Conservation (phyloP, 2,113 vertebrate species). For the Chrysemys picta region DNA sequence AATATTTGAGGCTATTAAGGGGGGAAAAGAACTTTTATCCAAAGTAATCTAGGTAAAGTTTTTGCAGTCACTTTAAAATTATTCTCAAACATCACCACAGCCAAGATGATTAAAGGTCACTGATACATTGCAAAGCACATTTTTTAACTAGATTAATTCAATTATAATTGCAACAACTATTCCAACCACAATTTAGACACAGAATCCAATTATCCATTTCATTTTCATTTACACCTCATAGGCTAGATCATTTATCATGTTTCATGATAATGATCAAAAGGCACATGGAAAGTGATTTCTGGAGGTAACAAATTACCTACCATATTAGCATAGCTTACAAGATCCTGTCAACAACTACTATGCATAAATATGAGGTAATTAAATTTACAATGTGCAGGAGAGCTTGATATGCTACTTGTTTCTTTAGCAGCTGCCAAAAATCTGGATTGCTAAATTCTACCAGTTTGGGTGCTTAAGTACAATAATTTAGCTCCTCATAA, state of each 20-base stretch:
- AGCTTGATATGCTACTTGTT: constrained; percentile 73
- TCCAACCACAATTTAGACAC: constrained; percentile 79
- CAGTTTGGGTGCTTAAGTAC: constrained; percentile 64
- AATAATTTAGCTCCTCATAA: constrained; percentile 64
- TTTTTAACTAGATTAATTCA: constrained; percentile 74
- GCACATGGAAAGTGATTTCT: constrained; percentile 80
- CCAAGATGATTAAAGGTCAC: constrained; percentile 74
- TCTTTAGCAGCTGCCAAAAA: constrained; percentile 74
- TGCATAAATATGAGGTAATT: constrained; percentile 83
- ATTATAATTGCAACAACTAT: constrained; percentile 76
- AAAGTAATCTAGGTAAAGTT: constrained; percentile 32
- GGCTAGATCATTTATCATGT: constrained; percentile 83
- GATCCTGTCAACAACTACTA: constrained; percentile 80
- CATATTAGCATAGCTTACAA: constrained; percentile 82
- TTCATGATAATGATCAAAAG: constrained; percentile 83
- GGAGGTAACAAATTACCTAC: constrained; percentile 83
- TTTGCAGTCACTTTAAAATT: constrained; percentile 40
- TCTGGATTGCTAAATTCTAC: constrained; percentile 68
- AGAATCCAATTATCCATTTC: constrained; percentile 86
- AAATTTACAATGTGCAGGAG: constrained; percentile 79
- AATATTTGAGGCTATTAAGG: constrained; percentile 39
- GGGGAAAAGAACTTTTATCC: neutral
- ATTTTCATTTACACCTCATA: constrained; percentile 83
- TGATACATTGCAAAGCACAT: constrained; percentile 61
- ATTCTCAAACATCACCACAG: constrained; percentile 35